Evolutionary conservation across 1,140 invertebrate species (phyloP).

Genomic region (Cydia pomonella): DNA sequence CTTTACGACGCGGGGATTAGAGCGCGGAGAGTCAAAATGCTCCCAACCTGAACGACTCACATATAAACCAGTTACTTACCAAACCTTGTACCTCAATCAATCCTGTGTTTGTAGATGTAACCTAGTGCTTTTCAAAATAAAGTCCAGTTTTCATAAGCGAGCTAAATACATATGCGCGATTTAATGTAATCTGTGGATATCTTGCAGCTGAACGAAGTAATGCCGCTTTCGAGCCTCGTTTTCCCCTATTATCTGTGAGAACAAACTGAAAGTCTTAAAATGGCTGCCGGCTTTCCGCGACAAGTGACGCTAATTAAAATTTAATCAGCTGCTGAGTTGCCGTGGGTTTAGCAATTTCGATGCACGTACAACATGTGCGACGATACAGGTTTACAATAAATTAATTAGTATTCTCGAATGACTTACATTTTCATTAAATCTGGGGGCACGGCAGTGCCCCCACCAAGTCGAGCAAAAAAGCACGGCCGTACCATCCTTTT

Average conservation of each 20-base stretch:
- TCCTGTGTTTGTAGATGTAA: neutral
- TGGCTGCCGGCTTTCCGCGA: conserved; percentile 40
- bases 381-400: conserved; percentile 3
- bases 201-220: conserved; percentile 49
- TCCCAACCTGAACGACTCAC: conserved; percentile 7
- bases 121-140: neutral
- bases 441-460: too few relatives aligned
- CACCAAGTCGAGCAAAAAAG: too few relatives aligned
- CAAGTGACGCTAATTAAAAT: conserved; percentile 30
- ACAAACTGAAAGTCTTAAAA: conserved; percentile 44
- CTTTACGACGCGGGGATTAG: conserved; percentile 8
- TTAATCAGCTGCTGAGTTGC: conserved; percentile 25
- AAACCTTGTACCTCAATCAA: neutral
- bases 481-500: too few relatives aligned
- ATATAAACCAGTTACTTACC: neutral
- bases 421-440: too few relatives aligned
- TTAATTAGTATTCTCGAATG: too few relatives aligned
- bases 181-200: conserved; percentile 28
- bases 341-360: conserved; percentile 7
- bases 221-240: conserved; percentile 49
- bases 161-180: neutral
- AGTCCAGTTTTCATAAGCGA: neutral
- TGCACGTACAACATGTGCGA: conserved; percentile 1
- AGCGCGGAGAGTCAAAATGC: conserved; percentile 9
- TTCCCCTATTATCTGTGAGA: conserved; percentile 49